Base-by-base conservation (phyloP, 2,797 vertebrate genomes). In the Sphenodon punctatus region DNA sequence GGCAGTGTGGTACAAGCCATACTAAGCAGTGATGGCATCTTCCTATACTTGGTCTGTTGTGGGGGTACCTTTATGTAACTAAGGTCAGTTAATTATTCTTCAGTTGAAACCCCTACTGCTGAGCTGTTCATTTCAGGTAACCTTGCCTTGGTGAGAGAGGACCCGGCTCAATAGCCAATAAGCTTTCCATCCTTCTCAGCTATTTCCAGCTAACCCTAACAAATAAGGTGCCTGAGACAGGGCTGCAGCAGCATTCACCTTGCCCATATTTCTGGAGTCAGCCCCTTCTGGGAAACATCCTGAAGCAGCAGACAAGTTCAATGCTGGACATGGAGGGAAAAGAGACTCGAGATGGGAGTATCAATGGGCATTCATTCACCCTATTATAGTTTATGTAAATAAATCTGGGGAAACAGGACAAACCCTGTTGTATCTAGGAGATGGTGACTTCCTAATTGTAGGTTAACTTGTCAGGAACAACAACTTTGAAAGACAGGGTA, bases 391-490 rank as follows among this genome's bases (percentile, higher is more conserved):
- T 79, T 67, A 39, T 6, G 3, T 51, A 81, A 63, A 75, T 67
- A 67, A 67, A 80, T 32, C 53, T 30, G 36, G 53, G 36, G 6
- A 8, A 32, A 51, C 2, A 22, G 38, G 15, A 58, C 16, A 67
- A 80, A 77, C 55, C 3, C 59, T 19, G 38, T 20, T 27, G 38
- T 67, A 68, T 34, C 66, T 75, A 20, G 38, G 78, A 88, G 53
- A 36, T 36, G 27, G 41, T 8, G n/a, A 89, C 82, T 83, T 89
- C 70, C 80, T 87, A 73, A 61, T 66, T 79, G 66, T 42, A 42
- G 85, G 51, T 80, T 81, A 75, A 82, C 82, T 23, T 65, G 70
- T 71, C 8, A 67, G 66, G 80, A 55, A 32, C 8, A 0, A 85
- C 51, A 0, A 1, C 8, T 43, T 67, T 75, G 80, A 92, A 74